phyloP scores from a whole-genome alignment of 2,888 invertebrate species.

The Eucriotettix oculatus region DNA sequence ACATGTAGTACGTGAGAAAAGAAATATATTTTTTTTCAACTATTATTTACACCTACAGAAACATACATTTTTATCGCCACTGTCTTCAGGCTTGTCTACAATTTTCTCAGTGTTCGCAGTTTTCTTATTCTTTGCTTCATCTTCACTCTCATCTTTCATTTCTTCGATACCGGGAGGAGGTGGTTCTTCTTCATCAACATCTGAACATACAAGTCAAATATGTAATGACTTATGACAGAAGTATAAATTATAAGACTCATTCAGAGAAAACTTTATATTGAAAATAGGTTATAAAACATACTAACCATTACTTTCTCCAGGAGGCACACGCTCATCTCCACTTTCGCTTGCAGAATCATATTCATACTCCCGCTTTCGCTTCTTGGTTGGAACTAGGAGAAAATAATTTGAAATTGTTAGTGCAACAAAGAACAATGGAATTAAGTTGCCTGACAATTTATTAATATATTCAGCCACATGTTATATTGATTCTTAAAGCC shows the following conservation, averaged over 20 bases:
- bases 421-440: too few relatives aligned
- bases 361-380: conserved; percentile 13
- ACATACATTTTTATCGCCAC: not conserved
- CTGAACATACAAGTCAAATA: conserved; percentile 2
- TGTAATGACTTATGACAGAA: too few relatives aligned
- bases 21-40: conserved; percentile 14
- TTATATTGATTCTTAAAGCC: too few relatives aligned
- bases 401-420: not conserved
- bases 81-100: not conserved
- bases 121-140: conserved; percentile 12
- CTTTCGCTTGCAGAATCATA: conserved; percentile 29
- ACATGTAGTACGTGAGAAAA: not conserved
- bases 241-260: too few relatives aligned
- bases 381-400: not conserved
- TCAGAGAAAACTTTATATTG: not conserved
- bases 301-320: conserved; percentile 9
- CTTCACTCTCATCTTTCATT: conserved; percentile 14
- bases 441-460: too few relatives aligned
- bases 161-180: conserved; percentile 18
- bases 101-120: conserved; percentile 15
- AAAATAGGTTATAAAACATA: not conserved
- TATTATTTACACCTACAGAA: not conserved
- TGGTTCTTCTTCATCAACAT: conserved; percentile 17
- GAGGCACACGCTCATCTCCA: conserved; percentile 22
- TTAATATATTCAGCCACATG: too few relatives aligned